A percentile compares a stretch with the other conserved stretches of the same genome.
Evolutionary conservation across 1,140 invertebrate genomes (phyloP).

Genomic region (Philaenus spumarius): DNA sequence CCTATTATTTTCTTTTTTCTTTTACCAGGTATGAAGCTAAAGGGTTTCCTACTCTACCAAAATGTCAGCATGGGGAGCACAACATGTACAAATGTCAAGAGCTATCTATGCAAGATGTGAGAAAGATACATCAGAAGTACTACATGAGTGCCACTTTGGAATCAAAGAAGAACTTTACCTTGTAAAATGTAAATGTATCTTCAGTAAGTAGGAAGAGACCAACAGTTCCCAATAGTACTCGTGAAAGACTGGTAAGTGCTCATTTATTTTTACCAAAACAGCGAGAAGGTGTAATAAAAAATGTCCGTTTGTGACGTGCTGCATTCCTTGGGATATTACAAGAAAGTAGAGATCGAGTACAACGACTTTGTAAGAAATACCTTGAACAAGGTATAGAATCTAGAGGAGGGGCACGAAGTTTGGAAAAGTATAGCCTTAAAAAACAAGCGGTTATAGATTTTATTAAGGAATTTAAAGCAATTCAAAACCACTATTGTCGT

Average conservation of each 20-base stretch:
- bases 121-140: neutral
- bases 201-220: neutral
- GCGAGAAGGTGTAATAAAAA: neutral
- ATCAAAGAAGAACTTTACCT: neutral
- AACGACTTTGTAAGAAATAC: constrained; percentile 13
- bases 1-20: neutral
- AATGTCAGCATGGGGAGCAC: neutral
- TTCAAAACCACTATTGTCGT: constrained; percentile 10
- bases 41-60: neutral
- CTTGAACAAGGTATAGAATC: neutral
- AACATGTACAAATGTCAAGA: neutral
- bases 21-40: neutral
- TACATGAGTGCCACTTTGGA: neutral
- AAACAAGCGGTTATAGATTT: constrained; percentile 1
- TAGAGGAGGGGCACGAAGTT: constrained; percentile 1
- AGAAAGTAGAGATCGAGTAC: constrained; percentile 1
- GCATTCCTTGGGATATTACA: constrained; percentile 1
- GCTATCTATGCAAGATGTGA: constrained; percentile 1
- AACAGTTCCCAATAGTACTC: neutral
- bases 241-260: neutral
- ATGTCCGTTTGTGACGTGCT: neutral
- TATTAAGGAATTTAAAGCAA: neutral
- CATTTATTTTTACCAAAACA: neutral
- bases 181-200: neutral
- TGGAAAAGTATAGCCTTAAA: constrained; percentile 2